Evolutionary conservation across 1,140 invertebrate genomes (phyloP), one percentile per base, ranked within the genome.

Genomic region (Yoshiicerus persimilis): DNA sequence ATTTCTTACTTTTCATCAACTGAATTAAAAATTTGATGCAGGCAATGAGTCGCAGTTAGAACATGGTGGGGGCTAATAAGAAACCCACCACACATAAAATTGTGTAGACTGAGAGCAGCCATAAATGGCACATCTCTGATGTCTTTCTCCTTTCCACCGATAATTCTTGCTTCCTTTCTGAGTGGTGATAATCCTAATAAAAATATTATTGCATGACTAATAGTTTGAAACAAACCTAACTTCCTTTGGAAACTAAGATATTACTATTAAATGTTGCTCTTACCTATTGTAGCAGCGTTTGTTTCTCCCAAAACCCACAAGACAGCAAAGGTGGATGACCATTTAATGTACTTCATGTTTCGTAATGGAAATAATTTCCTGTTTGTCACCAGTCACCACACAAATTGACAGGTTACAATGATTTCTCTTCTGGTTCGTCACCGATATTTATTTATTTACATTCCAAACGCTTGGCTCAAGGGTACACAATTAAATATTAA

Each of bases 31-130:
- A 84, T 47, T 30, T 30, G 27, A 47, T 47, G 27, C 0, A 94
- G 92, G 88, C 94, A 95, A 91, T 95, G 94, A 23, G 94, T 94
- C 30, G 94, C 94, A 39, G 93, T 94, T 2, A 95, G 90, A 10
- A 94, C 92, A 92, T 93, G 94, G 56, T 92, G 90, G 36, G 92
- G 91, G 89, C 92, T 93, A 62, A 95, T 92, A 6, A 95, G 92
- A 36, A 93, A 93, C 23, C 93, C 94, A 0, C 94, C 94, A 91
- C 94, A 95, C 87, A 93, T 93, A 90, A 94, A 93, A 87, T 92
- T 91, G 30, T 91, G 90, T 25, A 91, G 87, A 9, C 90, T 91
- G 85, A 92, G 91, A 10, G 92, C 92, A 27, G 91, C 92, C 34
- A 91, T 90, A 92, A 92, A 93, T 1, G 92, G 92, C 86, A 92